Conservation (phyloP, 2,797 vertebrate genomes). For the Bucorvus abyssinicus region DNA sequence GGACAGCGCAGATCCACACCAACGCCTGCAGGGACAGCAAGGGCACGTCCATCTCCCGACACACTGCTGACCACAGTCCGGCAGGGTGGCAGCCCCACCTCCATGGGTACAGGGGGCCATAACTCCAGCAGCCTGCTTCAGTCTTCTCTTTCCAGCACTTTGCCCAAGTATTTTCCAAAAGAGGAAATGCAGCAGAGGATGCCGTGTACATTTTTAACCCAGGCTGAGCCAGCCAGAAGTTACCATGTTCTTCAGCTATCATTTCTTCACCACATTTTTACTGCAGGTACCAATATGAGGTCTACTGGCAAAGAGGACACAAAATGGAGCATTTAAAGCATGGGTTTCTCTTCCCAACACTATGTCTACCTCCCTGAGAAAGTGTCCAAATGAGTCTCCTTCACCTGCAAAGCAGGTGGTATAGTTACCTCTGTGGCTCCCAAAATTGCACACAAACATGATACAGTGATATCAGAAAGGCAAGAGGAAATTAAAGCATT, state of each 20-base stretch:
- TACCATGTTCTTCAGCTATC: neutral
- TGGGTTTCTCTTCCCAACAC: neutral
- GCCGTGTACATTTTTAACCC: neutral
- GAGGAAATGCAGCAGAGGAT: neutral
- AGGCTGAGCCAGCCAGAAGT: neutral
- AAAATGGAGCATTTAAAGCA: neutral
- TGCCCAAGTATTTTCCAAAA: neutral
- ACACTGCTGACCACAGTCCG: accelerated
- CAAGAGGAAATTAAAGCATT: neutral
- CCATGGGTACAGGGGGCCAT: accelerated
- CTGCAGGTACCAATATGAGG: neutral
- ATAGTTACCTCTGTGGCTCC: neutral
- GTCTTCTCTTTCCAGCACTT: neutral
- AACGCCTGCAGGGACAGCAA: accelerated
- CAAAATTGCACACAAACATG: neutral
- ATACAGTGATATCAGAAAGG: neutral
- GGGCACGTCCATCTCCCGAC: neutral
- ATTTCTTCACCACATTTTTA: neutral
- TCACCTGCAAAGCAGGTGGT: neutral
- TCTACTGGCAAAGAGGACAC: neutral
- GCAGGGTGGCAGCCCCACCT: neutral
- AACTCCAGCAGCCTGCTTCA: neutral
- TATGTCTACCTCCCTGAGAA: neutral
- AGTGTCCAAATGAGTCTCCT: neutral
- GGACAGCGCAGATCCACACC: accelerated